Base-by-base conservation (phyloP, 2,888 invertebrate species). In the Psylliodes chrysocephalus region DNA sequence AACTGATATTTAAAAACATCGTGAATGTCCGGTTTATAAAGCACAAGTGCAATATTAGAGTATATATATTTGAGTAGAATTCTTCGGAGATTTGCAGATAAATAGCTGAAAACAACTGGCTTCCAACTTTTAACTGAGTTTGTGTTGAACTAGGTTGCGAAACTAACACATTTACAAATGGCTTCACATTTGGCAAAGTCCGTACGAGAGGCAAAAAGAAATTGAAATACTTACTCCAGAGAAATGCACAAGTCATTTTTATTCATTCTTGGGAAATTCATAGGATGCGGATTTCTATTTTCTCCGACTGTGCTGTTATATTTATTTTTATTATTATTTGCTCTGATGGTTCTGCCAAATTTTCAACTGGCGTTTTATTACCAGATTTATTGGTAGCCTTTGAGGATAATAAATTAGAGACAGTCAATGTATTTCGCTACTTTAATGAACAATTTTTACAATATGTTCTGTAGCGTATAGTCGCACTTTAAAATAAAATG, bases 91-190 rank as follows among this genome's bases (percentile, higher is more conserved):
- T 46, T 46, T 22, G 19, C 22, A 46, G 46, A 46, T 46, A 46
- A 46, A 46, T 46, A 46, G 46, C 46, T n/a, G 4, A 46, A 46
- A 46, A 46, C 17, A 19, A 49, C 51, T n/a, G 46, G 14, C 46
- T 46, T 14, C 5, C 46, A 22, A 46, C 46, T 46, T 65, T 60
- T 67, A 69, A 69, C 61, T 61, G 62, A 60, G 56, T 66, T 68
- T 60, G 30, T 65, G 62, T 66, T 65, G 65, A 72, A 72, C 53
- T 72, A 64, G 70, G 70, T 69, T 71, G 69, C 63, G 67, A 67
- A 65, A 46, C 67, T 60, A 63, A 56, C 64, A 68, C 69, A 69
- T 69, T 69, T 68, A 68, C 66, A 67, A 70, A 71, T 62, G 65
- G 60, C 64, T 54, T 63, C 63, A 65, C 71, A 69, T 71, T 72